phyloP scores from a whole-genome alignment of 1,140 invertebrate species.

The Nephila pilipes region DNA sequence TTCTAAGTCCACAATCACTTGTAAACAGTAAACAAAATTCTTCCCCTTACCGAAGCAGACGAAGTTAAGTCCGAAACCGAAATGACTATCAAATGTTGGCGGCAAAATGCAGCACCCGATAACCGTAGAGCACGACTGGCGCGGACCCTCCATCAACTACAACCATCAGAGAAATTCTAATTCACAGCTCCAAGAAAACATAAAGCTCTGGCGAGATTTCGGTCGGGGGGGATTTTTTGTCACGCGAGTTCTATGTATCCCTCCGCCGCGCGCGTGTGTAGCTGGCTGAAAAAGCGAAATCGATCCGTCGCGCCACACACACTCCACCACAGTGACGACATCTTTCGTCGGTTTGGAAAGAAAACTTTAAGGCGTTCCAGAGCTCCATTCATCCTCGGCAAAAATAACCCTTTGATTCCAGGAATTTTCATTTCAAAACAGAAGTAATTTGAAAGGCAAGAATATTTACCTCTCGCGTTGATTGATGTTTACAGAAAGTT shows the following conservation, averaged over 20 bases:
- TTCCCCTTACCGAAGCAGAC: conserved; percentile 43
- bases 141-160: conserved; percentile 34
- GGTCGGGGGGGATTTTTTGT: conserved; percentile 64
- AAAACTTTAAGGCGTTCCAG: conserved; percentile 11
- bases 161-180: conserved; percentile 34
- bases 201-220: conserved; percentile 62
- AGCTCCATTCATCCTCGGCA: conserved; percentile 10
- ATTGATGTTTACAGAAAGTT: neutral
- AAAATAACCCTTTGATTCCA: neutral
- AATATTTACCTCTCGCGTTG: neutral
- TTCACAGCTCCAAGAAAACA: conserved; percentile 66
- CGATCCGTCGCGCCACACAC: conserved; percentile 60
- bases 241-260: conserved; percentile 64
- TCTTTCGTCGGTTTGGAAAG: conserved; percentile 66
- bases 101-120: conserved; percentile 60
- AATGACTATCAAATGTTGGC: conserved; percentile 57
- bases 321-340: conserved; percentile 71
- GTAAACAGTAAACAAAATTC: conserved; percentile 5
- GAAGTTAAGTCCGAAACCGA: conserved; percentile 51
- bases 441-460: neutral
- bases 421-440: neutral
- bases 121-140: conserved; percentile 19
- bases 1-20: neutral
- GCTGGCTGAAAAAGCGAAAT: conserved; percentile 73
- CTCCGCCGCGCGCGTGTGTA: conserved; percentile 64